phyloP scores from a whole-genome alignment of 2,797 vertebrate species.

The Peromyscus eremicus region DNA sequence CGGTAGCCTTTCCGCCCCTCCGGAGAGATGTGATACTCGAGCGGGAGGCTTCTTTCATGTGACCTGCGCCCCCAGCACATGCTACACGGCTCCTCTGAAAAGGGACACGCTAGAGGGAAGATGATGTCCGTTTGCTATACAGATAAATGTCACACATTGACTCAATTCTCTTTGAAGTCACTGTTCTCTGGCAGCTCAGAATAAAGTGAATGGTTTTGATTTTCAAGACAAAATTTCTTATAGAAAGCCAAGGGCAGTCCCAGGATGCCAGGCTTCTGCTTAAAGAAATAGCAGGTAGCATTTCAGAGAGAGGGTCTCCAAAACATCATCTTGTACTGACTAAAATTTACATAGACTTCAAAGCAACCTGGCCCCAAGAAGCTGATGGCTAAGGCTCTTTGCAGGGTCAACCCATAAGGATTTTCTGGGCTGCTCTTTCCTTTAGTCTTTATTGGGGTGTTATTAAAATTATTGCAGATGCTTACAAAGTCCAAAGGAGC shows the following conservation, averaged over 20 bases:
- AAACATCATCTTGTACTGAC: slow-evolving; percentile 28
- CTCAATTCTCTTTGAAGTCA: slow-evolving; percentile 80
- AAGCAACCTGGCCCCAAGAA: neutral
- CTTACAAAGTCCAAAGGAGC: slow-evolving; percentile 11
- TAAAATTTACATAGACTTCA: slow-evolving; percentile 48
- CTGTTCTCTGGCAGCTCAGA: slow-evolving; percentile 69
- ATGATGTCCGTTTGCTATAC: slow-evolving; percentile 76
- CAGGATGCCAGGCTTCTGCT: slow-evolving; percentile 52
- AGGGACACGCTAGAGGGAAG: slow-evolving; percentile 63
- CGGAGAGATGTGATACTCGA: slow-evolving; percentile 67
- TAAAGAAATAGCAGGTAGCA: slow-evolving; percentile 27
- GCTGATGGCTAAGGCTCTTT: neutral
- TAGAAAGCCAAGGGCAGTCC: slow-evolving; percentile 58
- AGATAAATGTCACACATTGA: slow-evolving; percentile 81
- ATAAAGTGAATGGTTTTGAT: slow-evolving; percentile 79
- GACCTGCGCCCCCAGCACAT: slow-evolving; percentile 75
- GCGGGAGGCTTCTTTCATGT: slow-evolving; percentile 73
- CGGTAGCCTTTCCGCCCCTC: slow-evolving; percentile 57
- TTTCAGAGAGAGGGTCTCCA: slow-evolving; percentile 21
- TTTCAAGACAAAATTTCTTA: slow-evolving; percentile 77
- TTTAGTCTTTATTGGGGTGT: slow-evolving; percentile 39
- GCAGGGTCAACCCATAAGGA: neutral
- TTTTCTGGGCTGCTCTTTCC: slow-evolving; percentile 39
- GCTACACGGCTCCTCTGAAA: slow-evolving; percentile 62
- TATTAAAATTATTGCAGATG: slow-evolving; percentile 55